A percentile compares a stretch with the other conserved stretches of the same genome.
phyloP scores from a whole-genome alignment of 2,888 invertebrate species.

The Monoplex corrugatus region DNA sequence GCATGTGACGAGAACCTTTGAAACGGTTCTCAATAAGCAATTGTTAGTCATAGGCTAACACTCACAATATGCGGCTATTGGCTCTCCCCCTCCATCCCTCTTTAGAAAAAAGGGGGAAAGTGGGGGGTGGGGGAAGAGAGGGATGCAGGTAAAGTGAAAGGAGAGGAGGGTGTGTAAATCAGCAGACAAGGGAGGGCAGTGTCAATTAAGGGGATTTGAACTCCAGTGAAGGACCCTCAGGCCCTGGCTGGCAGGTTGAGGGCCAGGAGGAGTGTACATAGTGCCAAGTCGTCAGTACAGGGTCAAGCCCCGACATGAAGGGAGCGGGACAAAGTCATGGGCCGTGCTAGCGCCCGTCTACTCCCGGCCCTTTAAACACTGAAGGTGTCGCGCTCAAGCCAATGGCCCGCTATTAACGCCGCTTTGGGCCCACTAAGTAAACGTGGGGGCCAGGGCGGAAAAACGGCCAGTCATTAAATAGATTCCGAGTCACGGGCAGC shows the following conservation, averaged over 20 bases:
- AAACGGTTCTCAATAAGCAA: too few relatives aligned
- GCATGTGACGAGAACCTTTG: too few relatives aligned
- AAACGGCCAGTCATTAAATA: slow-evolving; percentile 46
- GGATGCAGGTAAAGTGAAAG: neutral
- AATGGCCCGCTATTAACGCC: slow-evolving; percentile 36
- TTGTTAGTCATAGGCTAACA: too few relatives aligned
- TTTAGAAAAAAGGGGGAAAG: neutral
- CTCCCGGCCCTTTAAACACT: slow-evolving; percentile 21
- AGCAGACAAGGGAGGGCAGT: neutral
- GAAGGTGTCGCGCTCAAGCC: slow-evolving; percentile 38
- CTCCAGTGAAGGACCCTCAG: neutral
- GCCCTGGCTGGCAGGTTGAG: neutral
- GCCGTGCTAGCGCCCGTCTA: neutral
- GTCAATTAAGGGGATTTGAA: neutral
- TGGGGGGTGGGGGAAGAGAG: neutral
- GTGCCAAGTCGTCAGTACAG: too few relatives aligned
- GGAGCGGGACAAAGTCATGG: too few relatives aligned
- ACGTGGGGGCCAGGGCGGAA: slow-evolving; percentile 2
- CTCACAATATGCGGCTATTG: too few relatives aligned
- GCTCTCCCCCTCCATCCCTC: neutral
- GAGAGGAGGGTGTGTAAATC: neutral
- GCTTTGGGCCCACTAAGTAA: slow-evolving; percentile 40
- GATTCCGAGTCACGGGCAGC: slow-evolving; percentile 51
- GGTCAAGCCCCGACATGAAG: too few relatives aligned
- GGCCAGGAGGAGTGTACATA: too few relatives aligned